phyloP scores from a whole-genome alignment of 2,888 invertebrate species.

The Leucoma salicis region DNA sequence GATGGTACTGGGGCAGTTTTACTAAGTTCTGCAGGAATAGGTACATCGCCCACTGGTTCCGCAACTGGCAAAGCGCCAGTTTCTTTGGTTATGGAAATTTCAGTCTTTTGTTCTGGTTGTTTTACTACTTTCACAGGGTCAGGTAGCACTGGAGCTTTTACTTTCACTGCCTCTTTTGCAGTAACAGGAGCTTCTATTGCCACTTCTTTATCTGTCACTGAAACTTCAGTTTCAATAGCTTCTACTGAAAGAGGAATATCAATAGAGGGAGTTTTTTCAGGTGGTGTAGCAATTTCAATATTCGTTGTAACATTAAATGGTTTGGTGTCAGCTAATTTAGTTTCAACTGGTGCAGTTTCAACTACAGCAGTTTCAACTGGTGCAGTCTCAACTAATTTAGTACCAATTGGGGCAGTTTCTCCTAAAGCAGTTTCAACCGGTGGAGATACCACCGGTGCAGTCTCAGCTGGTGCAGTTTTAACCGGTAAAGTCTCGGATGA shows the following conservation, averaged over 20 bases:
- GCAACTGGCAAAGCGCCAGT: constrained; percentile 10
- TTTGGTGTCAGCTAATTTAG: too few species aligned
- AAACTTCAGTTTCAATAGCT: constrained; percentile 17
- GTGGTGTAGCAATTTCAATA: not conserved
- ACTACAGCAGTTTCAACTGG: constrained; percentile 1
- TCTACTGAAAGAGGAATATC: constrained; percentile 20
- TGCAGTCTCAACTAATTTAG: not conserved
- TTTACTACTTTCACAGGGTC: constrained; percentile 28
- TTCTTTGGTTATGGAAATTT: constrained; percentile 15
- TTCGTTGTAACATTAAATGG: too few species aligned
- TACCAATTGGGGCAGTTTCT: not conserved
- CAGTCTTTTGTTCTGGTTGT: constrained; percentile 32
- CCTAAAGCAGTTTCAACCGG: not conserved
- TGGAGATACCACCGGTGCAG: not conserved
- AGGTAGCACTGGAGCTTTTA: constrained; percentile 17
- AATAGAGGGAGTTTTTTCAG: constrained; percentile 5
- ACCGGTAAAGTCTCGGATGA: too few species aligned
- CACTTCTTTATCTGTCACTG: constrained; percentile 19
- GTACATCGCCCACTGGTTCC: constrained; percentile 5
- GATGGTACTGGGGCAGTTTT: not conserved
- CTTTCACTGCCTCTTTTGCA: constrained; percentile 9
- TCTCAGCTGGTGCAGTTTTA: not conserved
- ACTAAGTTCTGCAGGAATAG: not conserved
- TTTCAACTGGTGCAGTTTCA: not conserved
- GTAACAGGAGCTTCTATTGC: not conserved